Evolutionary conservation across 2,888 invertebrate species (phyloP).

Genomic region (Dynastes hyllus): DNA sequence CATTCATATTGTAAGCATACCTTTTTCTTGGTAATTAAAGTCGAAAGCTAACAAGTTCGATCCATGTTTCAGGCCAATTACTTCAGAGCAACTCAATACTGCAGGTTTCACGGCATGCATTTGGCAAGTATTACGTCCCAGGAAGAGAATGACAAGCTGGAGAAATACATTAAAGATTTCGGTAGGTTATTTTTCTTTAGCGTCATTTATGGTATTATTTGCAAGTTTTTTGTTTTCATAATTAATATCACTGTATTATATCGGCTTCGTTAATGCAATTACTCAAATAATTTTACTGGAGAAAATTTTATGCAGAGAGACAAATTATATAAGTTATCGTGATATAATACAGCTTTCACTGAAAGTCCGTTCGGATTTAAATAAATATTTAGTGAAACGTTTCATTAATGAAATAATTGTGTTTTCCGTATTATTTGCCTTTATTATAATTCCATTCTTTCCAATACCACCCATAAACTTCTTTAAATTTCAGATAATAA

Average conservation of each 20-base stretch:
- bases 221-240: not conserved
- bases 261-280: not conserved
- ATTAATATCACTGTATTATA: not conserved
- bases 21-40: no score
- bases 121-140: conserved; percentile 92
- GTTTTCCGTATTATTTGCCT: not conserved
- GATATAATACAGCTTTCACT: conserved; percentile 30
- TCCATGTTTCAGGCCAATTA: conserved; percentile 86
- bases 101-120: conserved; percentile 95
- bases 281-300: not conserved
- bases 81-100: conserved; percentile 93
- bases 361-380: not conserved
- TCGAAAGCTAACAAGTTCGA: not conserved
- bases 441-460: no score
- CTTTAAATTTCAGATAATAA: no score
- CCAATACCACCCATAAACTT: no score
- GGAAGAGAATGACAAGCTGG: conserved; percentile 91
- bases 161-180: conserved; percentile 92
- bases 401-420: conserved; percentile 5
- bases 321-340: conserved; percentile 10
- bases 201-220: conserved; percentile 41
- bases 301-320: not conserved
- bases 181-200: conserved; percentile 73
- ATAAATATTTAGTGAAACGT: not conserved
- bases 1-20: no score